Conservation (phyloP, 2,888 invertebrate species). For the Anarsia innoxiella region DNA sequence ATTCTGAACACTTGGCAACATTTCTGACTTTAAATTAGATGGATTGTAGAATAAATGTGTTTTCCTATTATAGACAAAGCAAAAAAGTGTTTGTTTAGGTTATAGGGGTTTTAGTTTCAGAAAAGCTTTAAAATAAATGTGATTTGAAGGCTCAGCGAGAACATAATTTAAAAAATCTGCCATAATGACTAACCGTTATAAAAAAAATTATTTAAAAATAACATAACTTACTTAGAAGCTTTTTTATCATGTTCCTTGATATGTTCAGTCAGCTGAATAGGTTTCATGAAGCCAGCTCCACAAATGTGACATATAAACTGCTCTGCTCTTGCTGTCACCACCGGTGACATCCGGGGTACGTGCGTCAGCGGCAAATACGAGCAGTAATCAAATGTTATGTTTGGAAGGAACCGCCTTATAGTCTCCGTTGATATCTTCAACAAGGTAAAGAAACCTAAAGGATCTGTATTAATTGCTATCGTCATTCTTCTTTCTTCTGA, state of each 20-base stretch:
- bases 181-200: too few species aligned
- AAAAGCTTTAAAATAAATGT: too few species aligned
- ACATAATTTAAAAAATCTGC: too few species aligned
- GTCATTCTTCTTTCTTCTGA: constrained; percentile 30
- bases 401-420: constrained; percentile 42
- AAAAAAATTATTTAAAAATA: too few species aligned
- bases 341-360: constrained; percentile 22
- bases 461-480: constrained; percentile 61
- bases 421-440: constrained; percentile 46
- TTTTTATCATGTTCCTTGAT: constrained; percentile 40
- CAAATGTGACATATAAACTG: constrained; percentile 52
- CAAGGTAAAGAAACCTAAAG: constrained; percentile 43
- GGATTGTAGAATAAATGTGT: too few species aligned
- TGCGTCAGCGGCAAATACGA: constrained; percentile 29
- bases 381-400: constrained; percentile 36
- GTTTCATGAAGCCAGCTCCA: constrained; percentile 40
- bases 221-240: not conserved
- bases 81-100: too few species aligned
- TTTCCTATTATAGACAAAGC: too few species aligned
- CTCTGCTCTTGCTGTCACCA: not conserved
- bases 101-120: too few species aligned
- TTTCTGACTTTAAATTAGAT: too few species aligned
- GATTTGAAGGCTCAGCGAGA: too few species aligned
- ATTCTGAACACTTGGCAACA: too few species aligned
- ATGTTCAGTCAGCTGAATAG: constrained; percentile 48